phyloP scores from a whole-genome alignment of 37 sponge, comb jelly and placozoan species.

The Axinella damicornis region DNA sequence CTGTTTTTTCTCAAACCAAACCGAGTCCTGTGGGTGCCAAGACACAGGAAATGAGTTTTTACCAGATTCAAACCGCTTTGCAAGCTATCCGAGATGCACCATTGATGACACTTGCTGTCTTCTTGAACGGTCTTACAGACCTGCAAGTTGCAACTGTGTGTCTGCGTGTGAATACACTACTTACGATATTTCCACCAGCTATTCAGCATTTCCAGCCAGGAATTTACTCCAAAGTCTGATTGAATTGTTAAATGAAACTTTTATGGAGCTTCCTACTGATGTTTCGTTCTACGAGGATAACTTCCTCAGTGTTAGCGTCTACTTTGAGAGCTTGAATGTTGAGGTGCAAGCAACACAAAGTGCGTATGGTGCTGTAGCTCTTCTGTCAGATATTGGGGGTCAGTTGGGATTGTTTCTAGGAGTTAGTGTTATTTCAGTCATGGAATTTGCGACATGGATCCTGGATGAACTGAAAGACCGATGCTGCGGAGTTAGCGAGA shows the following conservation, averaged over 20 bases:
- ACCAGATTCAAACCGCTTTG: background rate
- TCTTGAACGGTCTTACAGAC: background rate
- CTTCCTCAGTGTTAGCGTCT: background rate
- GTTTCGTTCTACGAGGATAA: background rate
- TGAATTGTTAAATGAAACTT: background rate
- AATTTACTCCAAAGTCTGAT: background rate
- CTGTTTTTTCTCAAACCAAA: background rate
- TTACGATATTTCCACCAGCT: background rate
- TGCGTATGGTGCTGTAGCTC: slow-evolving; percentile 24
- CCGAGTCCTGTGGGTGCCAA: background rate
- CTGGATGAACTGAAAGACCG: slow-evolving; percentile 32
- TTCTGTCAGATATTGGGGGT: slow-evolving; percentile 57
- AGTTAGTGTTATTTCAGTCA: slow-evolving; percentile 53
- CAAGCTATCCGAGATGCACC: background rate
- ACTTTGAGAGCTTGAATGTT: slow-evolving; percentile 2
- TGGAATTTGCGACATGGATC: slow-evolving; percentile 22
- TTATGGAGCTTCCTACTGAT: no score
- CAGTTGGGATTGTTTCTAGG: slow-evolving; percentile 61
- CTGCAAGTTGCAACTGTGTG: background rate
- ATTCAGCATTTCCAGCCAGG: slow-evolving; percentile 11
- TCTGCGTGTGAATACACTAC: background rate
- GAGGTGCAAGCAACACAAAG: background rate
- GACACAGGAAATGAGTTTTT: background rate
- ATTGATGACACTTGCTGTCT: slow-evolving; percentile 12
- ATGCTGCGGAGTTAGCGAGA: slow-evolving; percentile 3